Evolutionary conservation across 2,888 invertebrate genomes (phyloP), one percentile per base, ranked within the genome.

Genomic region (Lasioglossum marginatum): DNA sequence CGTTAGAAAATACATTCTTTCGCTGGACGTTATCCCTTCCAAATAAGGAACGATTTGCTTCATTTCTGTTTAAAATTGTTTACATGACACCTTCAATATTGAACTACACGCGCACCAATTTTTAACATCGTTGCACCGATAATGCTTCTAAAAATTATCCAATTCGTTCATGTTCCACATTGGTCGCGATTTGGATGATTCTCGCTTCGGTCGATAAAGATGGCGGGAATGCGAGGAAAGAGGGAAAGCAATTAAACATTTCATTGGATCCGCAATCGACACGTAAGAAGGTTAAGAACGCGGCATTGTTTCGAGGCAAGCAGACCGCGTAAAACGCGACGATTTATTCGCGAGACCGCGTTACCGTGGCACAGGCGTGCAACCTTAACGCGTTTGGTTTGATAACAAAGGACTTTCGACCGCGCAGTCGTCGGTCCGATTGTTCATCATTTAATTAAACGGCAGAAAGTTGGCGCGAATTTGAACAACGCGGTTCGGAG

Each of bases 361-460:
- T 81, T 72, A 57, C 23, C 34, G 27, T 66, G 63, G 34, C 37
- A 45, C 82, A 23, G 23, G 27, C 52, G 40, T 37, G 70, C 57
- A 48, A 37, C 31, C 40, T 34, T 34, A 48, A 34, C 68, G 19
- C 27, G 52, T 78, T 70, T 5, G 45, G n/a, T 27, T 27, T 12
- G 72, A 19, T 27, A 63, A 76, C 77, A 82, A 83, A 73, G 82
- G 77, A 73, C 52, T 45, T 57, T 34, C 52, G 77, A 72, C 82
- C 72, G 48, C 10, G 12, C 70, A 37, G 52, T 66, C 77, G 52
- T 66, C 34, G 43, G 66, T 37, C 27, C 71, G 57, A 77, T 70
- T 82, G 77, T 82, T 48, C 57, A 72, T 48, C 77, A 70, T 83
- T 83, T 83, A 83, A 83, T 83, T 77, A 82, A 83, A 83, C 57